Percentiles rank a stretch among this genome's conserved stretches.
phyloP scores from a whole-genome alignment of 2,113 vertebrate genomes.

The Machaerirhynchus nigripectus region DNA sequence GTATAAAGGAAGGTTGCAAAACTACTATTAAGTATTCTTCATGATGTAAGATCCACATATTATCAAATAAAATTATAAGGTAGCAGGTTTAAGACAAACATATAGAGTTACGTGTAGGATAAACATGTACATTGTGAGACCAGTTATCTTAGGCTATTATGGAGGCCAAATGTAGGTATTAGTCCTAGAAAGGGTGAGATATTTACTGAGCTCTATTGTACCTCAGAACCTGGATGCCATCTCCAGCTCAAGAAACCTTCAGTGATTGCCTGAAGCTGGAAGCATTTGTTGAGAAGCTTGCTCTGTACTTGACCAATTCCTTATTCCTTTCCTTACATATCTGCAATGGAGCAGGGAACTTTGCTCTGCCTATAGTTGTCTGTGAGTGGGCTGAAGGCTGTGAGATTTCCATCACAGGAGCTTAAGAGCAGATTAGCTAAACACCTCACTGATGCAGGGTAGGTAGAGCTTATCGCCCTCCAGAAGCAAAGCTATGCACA shows the following conservation, averaged over 20 bases:
- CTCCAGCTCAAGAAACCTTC: neutral
- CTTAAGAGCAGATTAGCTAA: neutral
- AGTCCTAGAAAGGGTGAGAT: neutral
- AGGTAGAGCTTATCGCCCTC: neutral
- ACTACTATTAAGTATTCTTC: neutral
- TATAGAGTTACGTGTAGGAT: neutral
- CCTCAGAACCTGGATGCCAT: neutral
- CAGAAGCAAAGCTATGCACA: neutral
- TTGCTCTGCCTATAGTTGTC: neutral
- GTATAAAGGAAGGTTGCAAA: neutral
- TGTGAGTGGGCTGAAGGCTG: neutral
- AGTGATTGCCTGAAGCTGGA: neutral
- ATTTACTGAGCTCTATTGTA: neutral
- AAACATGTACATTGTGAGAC: neutral
- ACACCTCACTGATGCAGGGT: neutral
- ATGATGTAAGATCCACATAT: neutral
- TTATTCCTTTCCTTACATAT: neutral
- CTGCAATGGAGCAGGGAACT: neutral
- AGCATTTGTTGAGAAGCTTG: neutral
- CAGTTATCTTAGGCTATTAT: neutral
- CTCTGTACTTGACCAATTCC: neutral
- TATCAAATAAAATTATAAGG: neutral
- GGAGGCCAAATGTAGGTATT: neutral
- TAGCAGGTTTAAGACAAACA: neutral
- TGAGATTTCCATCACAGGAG: neutral